These are phyloP conservation scores for Danaus plexippus DNA, from an alignment of 1,140 invertebrate genomes.

Conservation along the genomic window DNA sequence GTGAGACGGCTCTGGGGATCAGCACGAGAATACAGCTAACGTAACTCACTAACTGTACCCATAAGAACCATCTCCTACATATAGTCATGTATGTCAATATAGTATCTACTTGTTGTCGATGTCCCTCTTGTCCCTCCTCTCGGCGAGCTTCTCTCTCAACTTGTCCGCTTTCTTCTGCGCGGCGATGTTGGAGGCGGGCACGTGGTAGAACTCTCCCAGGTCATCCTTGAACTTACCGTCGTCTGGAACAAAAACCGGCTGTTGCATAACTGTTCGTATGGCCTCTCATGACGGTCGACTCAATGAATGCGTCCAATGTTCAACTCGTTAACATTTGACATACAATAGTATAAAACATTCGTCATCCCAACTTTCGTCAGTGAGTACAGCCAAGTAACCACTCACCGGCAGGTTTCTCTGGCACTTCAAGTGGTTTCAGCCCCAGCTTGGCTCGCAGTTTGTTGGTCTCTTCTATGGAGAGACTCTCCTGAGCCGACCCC, in stretches of 20 bases:
- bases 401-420: slow-evolving; percentile 52
- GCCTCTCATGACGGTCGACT: too few species aligned
- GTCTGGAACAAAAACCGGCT: slow-evolving; percentile 26
- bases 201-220: slow-evolving; percentile 93
- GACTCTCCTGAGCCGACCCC: slow-evolving; percentile 63
- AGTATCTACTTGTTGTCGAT: slow-evolving; percentile 84
- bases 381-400: background rate
- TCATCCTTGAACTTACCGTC: slow-evolving; percentile 80
- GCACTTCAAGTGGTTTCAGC: slow-evolving; percentile 90
- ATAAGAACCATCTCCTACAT: too few species aligned
- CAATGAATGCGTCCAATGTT: too few species aligned
- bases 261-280: background rate
- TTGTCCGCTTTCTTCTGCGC: slow-evolving; percentile 86
- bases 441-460: slow-evolving; percentile 93
- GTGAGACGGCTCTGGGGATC: too few species aligned
- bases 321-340: too few species aligned
- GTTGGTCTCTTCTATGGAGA: slow-evolving; percentile 94
- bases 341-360: too few species aligned
- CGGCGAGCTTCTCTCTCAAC: slow-evolving; percentile 84
- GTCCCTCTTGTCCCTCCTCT: slow-evolving; percentile 84
- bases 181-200: slow-evolving; percentile 87
- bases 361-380: too few species aligned
- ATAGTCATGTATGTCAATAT: too few species aligned
- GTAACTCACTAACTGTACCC: too few species aligned
- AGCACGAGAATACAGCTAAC: too few species aligned